These are phyloP conservation scores for Botrylloides violaceus DNA, from an alignment of 23 tunicate genomes.

Conservation along the genomic window DNA sequence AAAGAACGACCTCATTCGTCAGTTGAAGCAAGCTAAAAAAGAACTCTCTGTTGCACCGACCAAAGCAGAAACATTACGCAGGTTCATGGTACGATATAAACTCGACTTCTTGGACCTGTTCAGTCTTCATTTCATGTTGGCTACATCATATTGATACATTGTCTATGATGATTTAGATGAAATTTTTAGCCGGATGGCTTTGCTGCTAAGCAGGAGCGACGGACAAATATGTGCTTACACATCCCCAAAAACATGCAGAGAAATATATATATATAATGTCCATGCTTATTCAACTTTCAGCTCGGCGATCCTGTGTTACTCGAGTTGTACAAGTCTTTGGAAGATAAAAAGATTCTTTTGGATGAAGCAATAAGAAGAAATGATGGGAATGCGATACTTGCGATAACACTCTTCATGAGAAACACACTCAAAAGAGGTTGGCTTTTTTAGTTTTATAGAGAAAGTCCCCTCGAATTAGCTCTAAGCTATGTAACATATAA, in stretches of 20 bases:
- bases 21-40: constrained; percentile 72
- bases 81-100: constrained; percentile 57
- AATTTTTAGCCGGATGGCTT: no score
- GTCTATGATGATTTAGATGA: no score
- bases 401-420: constrained; percentile 67
- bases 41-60: constrained; percentile 69
- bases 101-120: not conserved
- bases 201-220: no score
- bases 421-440: constrained; percentile 76
- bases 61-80: constrained; percentile 33
- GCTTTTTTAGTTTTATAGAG: not conserved
- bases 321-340: constrained; percentile 76
- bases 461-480: not conserved
- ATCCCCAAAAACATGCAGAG: no score
- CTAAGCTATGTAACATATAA: no score
- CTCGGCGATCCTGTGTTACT: constrained; percentile 43
- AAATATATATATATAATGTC: not conserved
- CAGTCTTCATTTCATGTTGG: no score
- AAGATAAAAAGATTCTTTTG: constrained; percentile 60
- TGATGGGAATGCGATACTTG: constrained; percentile 85
- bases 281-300: constrained; percentile 16
- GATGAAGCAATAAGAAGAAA: constrained; percentile 62
- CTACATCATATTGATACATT: no score
- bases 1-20: constrained; percentile 28
- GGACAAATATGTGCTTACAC: no score